Conservation (phyloP, 2,888 invertebrate species). For the Meghimatium bilineatum region DNA sequence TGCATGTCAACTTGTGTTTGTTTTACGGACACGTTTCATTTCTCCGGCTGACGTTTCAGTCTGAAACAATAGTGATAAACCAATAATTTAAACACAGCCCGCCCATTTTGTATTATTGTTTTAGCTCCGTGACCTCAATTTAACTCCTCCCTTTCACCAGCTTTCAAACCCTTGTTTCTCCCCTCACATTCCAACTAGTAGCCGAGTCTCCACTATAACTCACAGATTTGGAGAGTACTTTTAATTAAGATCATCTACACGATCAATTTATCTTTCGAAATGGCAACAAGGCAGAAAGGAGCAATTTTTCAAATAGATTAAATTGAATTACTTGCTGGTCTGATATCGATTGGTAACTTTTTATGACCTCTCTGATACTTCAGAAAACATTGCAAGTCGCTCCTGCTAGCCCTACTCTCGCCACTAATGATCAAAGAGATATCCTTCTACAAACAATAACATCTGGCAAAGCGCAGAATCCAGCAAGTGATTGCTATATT, state of each 20-base stretch:
- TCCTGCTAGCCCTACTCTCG: neutral
- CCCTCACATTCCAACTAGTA: neutral
- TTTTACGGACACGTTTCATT: constrained; percentile 19
- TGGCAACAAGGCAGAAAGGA: constrained; percentile 1
- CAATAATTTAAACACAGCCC: constrained; percentile 18
- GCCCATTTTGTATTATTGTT: neutral
- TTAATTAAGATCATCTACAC: constrained; percentile 22
- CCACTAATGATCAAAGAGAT: constrained; percentile 24
- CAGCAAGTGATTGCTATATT: neutral
- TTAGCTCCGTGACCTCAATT: constrained; percentile 1
- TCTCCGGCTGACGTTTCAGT: neutral
- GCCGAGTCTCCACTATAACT: neutral
- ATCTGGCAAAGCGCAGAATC: constrained; percentile 31
- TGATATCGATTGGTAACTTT: constrained; percentile 12
- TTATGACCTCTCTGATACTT: neutral
- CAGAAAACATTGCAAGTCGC: neutral
- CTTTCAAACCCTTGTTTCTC: neutral
- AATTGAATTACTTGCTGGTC: constrained; percentile 30
- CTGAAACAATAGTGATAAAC: constrained; percentile 28
- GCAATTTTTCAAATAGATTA: constrained; percentile 40
- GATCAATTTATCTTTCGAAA: constrained; percentile 27
- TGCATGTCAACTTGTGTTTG: constrained; percentile 1
- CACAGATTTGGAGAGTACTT: neutral
- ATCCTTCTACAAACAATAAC: constrained; percentile 22
- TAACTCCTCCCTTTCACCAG: neutral